Percentiles rank a stretch among this genome's conserved stretches.
Evolutionary conservation across 2,113 vertebrate species (phyloP).

Genomic region (Pseudopodoces humilis): DNA sequence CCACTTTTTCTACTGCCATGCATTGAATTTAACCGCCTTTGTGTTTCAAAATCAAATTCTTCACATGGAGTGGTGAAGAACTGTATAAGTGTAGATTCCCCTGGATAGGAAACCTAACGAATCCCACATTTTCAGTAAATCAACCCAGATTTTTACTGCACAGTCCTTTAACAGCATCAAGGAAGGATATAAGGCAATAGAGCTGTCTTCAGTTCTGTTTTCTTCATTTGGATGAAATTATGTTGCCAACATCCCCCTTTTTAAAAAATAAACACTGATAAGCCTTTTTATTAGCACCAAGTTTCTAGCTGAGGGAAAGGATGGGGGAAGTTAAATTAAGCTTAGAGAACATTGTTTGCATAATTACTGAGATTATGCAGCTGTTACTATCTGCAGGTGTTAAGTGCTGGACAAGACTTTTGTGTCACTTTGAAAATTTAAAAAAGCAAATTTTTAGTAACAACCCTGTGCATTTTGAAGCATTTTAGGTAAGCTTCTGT

Average conservation of each 20-base stretch:
- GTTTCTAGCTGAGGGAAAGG: neutral
- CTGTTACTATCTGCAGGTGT: slow-evolving; percentile 52
- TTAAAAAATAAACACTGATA: neutral
- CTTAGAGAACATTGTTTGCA: slow-evolving; percentile 36
- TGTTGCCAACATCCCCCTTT: neutral
- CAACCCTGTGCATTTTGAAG: neutral
- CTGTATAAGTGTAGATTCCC: neutral
- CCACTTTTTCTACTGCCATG: neutral
- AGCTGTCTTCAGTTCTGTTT: neutral
- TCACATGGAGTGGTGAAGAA: neutral
- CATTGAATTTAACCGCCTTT: neutral
- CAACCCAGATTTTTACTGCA: neutral
- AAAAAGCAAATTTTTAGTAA: neutral
- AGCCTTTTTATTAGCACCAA: neutral
- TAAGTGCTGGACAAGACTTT: neutral
- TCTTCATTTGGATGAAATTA: neutral
- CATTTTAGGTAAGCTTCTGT: neutral
- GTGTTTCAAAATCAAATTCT: neutral
- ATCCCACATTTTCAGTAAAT: neutral
- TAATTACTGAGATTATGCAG: slow-evolving; percentile 49
- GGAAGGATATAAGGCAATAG: neutral
- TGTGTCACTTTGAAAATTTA: neutral
- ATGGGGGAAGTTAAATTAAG: slow-evolving; percentile 21
- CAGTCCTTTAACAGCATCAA: neutral
- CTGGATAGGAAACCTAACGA: neutral